These are phyloP conservation scores for Ctena decussata DNA, from an alignment of 2,888 invertebrate species.

Conservation along the genomic window DNA sequence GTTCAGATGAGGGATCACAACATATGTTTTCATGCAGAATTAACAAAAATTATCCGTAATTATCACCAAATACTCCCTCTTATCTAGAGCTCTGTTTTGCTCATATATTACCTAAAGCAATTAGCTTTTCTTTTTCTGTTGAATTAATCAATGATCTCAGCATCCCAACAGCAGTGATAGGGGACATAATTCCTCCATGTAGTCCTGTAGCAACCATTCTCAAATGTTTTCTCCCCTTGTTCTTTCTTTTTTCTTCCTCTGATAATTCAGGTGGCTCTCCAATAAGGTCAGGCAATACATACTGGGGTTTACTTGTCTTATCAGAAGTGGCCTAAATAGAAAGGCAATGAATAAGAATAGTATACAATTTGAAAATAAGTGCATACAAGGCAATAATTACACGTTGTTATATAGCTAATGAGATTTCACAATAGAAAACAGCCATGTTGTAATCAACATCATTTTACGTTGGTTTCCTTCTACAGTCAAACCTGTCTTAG, in stretches of 20 bases:
- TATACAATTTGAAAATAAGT: neutral
- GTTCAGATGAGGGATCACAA: too few relatives aligned
- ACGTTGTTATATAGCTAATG: too few relatives aligned
- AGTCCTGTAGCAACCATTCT: slow-evolving; percentile 48
- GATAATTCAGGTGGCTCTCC: neutral
- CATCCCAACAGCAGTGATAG: slow-evolving; percentile 40
- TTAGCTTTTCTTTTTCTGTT: neutral
- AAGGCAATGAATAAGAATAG: too few relatives aligned
- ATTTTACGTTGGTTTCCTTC: too few relatives aligned
- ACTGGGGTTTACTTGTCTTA: neutral
- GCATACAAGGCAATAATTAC: neutral
- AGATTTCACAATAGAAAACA: too few relatives aligned
- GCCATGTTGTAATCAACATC: too few relatives aligned
- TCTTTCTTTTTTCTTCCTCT: neutral
- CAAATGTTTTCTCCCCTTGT: slow-evolving; percentile 38
- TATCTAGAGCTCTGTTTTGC: too few relatives aligned
- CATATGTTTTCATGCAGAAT: too few relatives aligned
- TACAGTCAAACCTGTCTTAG: too few relatives aligned
- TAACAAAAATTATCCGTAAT: too few relatives aligned
- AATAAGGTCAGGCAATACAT: neutral
- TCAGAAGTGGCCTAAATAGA: too few relatives aligned
- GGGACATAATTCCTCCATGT: slow-evolving; percentile 47
- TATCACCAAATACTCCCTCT: too few relatives aligned
- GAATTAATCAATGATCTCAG: neutral
- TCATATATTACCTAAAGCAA: slow-evolving; percentile 40